Conservation (phyloP, 1,140 invertebrate species). For the Zaprionus nigranus region DNA sequence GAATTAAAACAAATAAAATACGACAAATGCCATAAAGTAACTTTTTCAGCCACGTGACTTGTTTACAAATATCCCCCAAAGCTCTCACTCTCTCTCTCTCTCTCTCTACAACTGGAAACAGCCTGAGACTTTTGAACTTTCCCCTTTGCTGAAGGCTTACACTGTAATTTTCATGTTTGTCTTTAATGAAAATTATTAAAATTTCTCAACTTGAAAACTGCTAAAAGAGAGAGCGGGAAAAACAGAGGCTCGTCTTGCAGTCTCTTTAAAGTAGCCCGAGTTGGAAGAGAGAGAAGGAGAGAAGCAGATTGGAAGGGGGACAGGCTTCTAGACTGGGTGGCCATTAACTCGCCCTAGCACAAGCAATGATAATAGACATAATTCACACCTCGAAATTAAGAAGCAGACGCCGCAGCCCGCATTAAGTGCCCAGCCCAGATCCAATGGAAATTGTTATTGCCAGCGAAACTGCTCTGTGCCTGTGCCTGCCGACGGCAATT, state of each 20-base stretch:
- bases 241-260: neutral
- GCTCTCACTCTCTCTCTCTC: neutral
- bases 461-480: neutral
- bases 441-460: constrained; percentile 62
- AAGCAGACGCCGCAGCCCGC: constrained; percentile 6
- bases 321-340: neutral
- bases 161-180: constrained; percentile 15
- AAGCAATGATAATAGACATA: constrained; percentile 38
- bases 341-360: neutral
- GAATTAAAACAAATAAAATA: constrained; percentile 56
- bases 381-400: constrained; percentile 47
- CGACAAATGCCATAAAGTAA: constrained; percentile 39
- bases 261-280: neutral
- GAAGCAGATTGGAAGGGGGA: neutral
- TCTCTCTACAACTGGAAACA: neutral
- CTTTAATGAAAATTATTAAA: constrained; percentile 51
- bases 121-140: constrained; percentile 40
- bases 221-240: neutral
- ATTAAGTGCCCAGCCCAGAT: constrained; percentile 30
- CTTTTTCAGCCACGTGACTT: constrained; percentile 46
- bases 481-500: constrained; percentile 54
- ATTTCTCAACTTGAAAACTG: constrained; percentile 8
- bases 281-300: no score
- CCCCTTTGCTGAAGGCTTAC: neutral
- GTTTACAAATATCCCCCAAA: constrained; percentile 22